Conservation (phyloP, 2,888 invertebrate genomes). For the Cosmia pyralina region DNA sequence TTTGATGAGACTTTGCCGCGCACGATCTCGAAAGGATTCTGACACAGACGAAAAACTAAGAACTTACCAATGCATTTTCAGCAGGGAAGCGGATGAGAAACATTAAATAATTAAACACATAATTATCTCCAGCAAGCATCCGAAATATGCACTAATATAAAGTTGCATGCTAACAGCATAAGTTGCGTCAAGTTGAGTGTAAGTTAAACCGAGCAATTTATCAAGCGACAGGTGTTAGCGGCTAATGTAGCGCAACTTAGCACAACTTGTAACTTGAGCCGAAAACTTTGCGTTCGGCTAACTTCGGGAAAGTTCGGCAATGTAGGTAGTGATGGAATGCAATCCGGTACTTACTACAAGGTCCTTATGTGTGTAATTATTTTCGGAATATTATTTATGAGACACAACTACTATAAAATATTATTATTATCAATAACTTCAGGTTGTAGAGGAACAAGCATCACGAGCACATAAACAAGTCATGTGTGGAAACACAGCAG, state of each 20-base stretch:
- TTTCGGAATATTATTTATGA: neutral
- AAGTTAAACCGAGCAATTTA: constrained; percentile 69
- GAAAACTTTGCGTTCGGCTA: constrained; percentile 54
- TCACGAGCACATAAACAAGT: no score
- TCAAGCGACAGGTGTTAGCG: constrained; percentile 69
- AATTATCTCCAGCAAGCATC: constrained; percentile 12
- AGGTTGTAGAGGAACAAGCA: no score
- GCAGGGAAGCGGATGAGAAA: neutral
- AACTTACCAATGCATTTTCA: neutral
- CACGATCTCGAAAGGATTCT: no score
- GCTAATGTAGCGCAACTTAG: constrained; percentile 66
- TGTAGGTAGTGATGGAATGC: constrained; percentile 43
- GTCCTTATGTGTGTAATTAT: neutral
- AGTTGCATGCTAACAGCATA: constrained; percentile 54
- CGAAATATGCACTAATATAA: constrained; percentile 60
- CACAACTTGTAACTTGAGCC: constrained; percentile 54
- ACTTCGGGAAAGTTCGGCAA: constrained; percentile 28
- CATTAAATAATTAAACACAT: constrained; percentile 20
- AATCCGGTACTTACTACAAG: constrained; percentile 35
- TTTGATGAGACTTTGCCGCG: no score
- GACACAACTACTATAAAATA: no score
- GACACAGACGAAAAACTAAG: no score
- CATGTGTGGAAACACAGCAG: neutral
- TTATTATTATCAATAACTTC: no score
- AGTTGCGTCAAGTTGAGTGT: constrained; percentile 61